A percentile compares a stretch with the other conserved stretches of the same genome.
Evolutionary conservation across 2,888 invertebrate species (phyloP).

Genomic region (Morpho deidamia): DNA sequence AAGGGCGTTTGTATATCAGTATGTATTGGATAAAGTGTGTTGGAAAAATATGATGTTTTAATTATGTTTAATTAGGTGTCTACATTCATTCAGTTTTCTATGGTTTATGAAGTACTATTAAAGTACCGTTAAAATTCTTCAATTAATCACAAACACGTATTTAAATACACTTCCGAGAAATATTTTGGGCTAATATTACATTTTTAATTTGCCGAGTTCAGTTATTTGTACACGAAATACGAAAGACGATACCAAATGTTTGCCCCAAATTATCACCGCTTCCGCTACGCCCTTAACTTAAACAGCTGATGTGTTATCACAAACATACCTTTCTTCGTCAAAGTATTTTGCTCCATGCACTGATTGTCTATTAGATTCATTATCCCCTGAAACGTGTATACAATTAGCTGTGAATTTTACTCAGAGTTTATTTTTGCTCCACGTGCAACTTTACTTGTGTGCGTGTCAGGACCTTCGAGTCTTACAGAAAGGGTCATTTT

Average conservation of each 20-base stretch:
- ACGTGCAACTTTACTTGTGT: constrained; percentile 27
- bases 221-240: constrained; percentile 1
- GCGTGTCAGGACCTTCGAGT: constrained; percentile 28
- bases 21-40: no score
- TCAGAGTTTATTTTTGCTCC: constrained; percentile 38
- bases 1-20: no score
- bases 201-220: background rate
- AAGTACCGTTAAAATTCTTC: no score
- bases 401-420: constrained; percentile 43
- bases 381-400: constrained; percentile 21
- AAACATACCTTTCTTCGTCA: constrained; percentile 22
- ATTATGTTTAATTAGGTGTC: no score
- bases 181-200: background rate
- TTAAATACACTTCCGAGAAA: background rate
- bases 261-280: constrained; percentile 37
- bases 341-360: constrained; percentile 9
- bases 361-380: constrained; percentile 11
- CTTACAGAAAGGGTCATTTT: constrained; percentile 40
- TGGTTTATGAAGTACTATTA: no score
- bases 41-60: no score
- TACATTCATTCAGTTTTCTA: no score
- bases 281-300: constrained; percentile 36
- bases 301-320: constrained; percentile 46
- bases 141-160: no score
- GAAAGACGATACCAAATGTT: constrained; percentile 28